Percentiles rank a stretch among this genome's conserved stretches.
Evolutionary conservation across 2,888 invertebrate genomes (phyloP).

Genomic region (Drosophila kokeensis): DNA sequence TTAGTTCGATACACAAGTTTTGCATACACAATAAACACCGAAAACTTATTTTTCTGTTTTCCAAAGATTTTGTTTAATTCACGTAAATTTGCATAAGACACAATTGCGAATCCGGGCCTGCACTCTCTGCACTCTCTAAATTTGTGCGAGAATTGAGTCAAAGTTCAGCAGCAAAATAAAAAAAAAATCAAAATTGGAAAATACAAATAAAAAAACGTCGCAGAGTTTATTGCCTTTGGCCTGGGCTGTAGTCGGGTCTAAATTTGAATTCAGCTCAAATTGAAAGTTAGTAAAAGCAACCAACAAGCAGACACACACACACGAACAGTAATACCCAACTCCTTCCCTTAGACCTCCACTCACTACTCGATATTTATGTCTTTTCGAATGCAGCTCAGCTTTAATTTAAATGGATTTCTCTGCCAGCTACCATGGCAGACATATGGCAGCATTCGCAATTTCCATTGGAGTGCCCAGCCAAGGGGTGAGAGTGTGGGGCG

Average conservation of each 20-base stretch:
- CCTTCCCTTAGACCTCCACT: slow-evolving; percentile 5
- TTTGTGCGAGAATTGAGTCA: slow-evolving; percentile 79
- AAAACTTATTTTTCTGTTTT: slow-evolving; percentile 81
- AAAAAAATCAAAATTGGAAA: slow-evolving; percentile 25
- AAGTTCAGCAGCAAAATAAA: slow-evolving; percentile 58
- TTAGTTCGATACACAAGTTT: slow-evolving; percentile 77
- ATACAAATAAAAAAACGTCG: slow-evolving; percentile 16
- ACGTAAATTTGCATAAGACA: slow-evolving; percentile 79
- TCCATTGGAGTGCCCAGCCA: slow-evolving; percentile 41
- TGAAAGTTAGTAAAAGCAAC: slow-evolving; percentile 72
- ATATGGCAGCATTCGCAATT: slow-evolving; percentile 75
- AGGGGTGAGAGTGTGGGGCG: background rate
- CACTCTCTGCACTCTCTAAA: slow-evolving; percentile 62
- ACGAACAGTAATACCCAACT: slow-evolving; percentile 16
- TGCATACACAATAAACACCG: slow-evolving; percentile 60
- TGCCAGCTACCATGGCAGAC: slow-evolving; percentile 56
- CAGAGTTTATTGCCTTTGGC: slow-evolving; percentile 68
- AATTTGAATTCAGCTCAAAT: slow-evolving; percentile 79
- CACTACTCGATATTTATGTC: slow-evolving; percentile 67
- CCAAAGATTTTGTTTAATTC: slow-evolving; percentile 80
- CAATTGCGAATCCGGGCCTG: slow-evolving; percentile 52
- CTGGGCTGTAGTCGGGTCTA: slow-evolving; percentile 49
- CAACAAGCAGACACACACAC: slow-evolving; percentile 32
- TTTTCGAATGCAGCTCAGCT: slow-evolving; percentile 80
- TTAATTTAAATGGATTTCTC: slow-evolving; percentile 80